phyloP scores from a whole-genome alignment of 2,113 vertebrate genomes.

The Zapornia atra region DNA sequence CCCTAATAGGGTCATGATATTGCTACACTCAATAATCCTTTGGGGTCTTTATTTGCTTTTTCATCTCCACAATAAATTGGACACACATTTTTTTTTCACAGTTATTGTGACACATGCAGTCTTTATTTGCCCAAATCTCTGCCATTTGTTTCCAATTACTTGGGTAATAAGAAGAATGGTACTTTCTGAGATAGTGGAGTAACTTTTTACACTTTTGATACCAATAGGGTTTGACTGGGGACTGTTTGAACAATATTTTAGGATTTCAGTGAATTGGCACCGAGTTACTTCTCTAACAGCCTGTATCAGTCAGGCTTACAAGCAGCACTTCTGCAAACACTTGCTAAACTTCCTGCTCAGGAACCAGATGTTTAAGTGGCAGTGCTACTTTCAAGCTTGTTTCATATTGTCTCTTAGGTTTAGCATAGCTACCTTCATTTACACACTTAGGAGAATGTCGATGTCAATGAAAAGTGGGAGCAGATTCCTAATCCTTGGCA shows the following conservation, averaged over 20 bases:
- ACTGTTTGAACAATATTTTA: neutral
- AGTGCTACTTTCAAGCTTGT: neutral
- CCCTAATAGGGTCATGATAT: neutral
- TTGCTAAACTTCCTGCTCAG: neutral
- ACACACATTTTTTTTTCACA: neutral
- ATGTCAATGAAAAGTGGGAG: neutral
- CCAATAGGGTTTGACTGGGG: neutral
- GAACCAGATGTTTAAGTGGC: neutral
- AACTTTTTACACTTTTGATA: neutral
- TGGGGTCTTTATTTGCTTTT: fast-evolving
- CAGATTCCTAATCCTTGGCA: neutral
- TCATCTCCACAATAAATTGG: neutral
- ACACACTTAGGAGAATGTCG: neutral
- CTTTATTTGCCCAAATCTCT: neutral
- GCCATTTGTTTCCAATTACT: neutral
- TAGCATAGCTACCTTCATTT: neutral
- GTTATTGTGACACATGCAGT: neutral
- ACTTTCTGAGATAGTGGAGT: neutral
- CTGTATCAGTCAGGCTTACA: neutral
- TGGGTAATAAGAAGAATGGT: neutral
- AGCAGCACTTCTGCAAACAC: neutral
- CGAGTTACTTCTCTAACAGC: neutral
- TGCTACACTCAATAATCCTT: neutral
- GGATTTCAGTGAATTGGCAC: neutral
- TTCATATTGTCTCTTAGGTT: neutral